Evolutionary conservation across 2,888 invertebrate species (phyloP).

Genomic region (Pheosia gnoma): DNA sequence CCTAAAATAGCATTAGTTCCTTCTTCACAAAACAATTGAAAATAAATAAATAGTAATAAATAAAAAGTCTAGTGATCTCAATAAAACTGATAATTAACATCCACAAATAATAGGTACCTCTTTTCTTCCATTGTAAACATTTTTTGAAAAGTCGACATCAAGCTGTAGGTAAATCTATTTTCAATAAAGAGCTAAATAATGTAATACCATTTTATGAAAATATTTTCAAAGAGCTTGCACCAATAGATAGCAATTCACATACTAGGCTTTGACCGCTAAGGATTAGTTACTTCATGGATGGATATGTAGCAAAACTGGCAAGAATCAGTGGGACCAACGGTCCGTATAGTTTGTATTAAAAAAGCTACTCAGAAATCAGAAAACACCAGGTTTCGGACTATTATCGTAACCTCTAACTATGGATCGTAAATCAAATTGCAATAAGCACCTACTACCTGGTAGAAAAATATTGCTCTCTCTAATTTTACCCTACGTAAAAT

Average conservation of each 20-base stretch:
- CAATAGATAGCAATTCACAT: constrained; percentile 67
- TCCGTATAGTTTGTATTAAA: constrained; percentile 60
- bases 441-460: constrained; percentile 78
- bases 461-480: constrained; percentile 73
- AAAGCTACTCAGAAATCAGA: constrained; percentile 71
- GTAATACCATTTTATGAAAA: constrained; percentile 74
- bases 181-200: constrained; percentile 74
- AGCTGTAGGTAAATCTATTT: constrained; percentile 74
- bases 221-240: constrained; percentile 65
- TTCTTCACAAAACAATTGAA: constrained; percentile 59
- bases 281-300: constrained; percentile 75
- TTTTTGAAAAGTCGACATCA: constrained; percentile 81
- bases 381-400: constrained; percentile 71
- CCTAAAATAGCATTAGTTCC: constrained; percentile 47
- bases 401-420: constrained; percentile 60
- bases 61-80: constrained; percentile 55
- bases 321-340: constrained; percentile 66
- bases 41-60: constrained; percentile 51
- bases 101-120: constrained; percentile 80
- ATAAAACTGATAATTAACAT: constrained; percentile 56
- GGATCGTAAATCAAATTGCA: constrained; percentile 64
- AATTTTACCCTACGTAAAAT: constrained; percentile 74
- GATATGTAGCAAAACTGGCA: constrained; percentile 78
- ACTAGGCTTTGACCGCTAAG: constrained; percentile 68
- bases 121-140: constrained; percentile 80